Percentiles rank a stretch among this genome's conserved stretches.
phyloP scores from a whole-genome alignment of 2,797 vertebrate genomes.

The Enteromius unitaeniatus region DNA sequence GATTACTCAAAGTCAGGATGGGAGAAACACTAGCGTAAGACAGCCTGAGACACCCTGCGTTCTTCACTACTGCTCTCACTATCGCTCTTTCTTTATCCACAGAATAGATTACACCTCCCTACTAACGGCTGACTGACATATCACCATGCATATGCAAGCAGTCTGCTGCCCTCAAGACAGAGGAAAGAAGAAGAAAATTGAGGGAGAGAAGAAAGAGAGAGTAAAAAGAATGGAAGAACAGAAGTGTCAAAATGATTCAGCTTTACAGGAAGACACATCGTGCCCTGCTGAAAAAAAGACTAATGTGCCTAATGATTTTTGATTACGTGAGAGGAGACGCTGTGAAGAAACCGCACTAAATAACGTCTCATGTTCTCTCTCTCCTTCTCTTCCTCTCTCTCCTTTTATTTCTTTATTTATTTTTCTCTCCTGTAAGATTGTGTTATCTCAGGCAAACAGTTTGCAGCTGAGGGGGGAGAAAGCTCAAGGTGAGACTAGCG shows the following conservation, averaged over 20 bases:
- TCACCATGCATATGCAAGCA: constrained; percentile 57
- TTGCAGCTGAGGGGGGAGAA: constrained; percentile 64
- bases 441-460: constrained; percentile 76
- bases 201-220: constrained; percentile 25
- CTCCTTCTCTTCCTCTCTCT: neutral
- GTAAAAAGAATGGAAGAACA: constrained; percentile 2
- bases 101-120: constrained; percentile 51
- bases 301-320: constrained; percentile 56
- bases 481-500: constrained; percentile 75
- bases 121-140: constrained; percentile 54
- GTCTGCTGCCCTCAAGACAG: constrained; percentile 43
- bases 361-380: constrained; percentile 24
- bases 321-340: constrained; percentile 44
- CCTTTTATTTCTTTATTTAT: constrained; percentile 22
- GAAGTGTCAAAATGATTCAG: constrained; percentile 31
- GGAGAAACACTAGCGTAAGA: constrained; percentile 25
- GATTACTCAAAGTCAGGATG: constrained; percentile 42
- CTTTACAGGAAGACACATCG: constrained; percentile 42
- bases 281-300: constrained; percentile 32
- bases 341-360: constrained; percentile 27
- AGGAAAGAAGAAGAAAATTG: neutral
- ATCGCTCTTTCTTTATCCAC: constrained; percentile 45
- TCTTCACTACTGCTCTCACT: constrained; percentile 42
- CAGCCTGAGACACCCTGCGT: constrained; percentile 22
- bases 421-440: constrained; percentile 59